phyloP scores from a whole-genome alignment of 2,113 vertebrate genomes.

The Microtus richardsoni region DNA sequence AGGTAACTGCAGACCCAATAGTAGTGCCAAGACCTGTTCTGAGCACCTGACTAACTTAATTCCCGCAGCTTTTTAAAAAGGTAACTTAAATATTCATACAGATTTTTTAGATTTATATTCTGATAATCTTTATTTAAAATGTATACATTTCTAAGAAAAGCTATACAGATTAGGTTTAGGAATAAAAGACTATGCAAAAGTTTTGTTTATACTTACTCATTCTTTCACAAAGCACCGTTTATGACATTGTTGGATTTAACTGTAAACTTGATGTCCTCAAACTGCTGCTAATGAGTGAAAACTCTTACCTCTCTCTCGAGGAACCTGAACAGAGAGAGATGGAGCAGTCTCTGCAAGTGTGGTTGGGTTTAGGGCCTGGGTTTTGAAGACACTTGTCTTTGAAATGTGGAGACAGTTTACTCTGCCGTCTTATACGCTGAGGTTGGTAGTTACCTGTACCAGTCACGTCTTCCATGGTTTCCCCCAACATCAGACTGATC shows the following conservation, averaged over 20 bases:
- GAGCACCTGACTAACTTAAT: slow-evolving; percentile 17
- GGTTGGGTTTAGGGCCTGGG: not conserved
- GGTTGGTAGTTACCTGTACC: not conserved
- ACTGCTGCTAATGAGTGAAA: not conserved
- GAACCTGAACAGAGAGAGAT: not conserved
- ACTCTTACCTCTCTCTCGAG: not conserved
- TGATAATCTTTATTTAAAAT: slow-evolving; percentile 14
- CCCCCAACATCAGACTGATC: not conserved
- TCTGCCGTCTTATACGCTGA: not conserved
- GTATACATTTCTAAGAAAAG: not conserved
- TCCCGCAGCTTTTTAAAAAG: not conserved
- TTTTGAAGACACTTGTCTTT: not conserved
- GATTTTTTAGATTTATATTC: slow-evolving; percentile 5
- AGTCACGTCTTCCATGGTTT: not conserved
- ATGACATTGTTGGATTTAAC: not conserved
- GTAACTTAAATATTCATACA: not conserved
- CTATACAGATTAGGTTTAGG: not conserved
- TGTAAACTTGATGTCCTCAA: not conserved
- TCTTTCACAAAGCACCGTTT: not conserved
- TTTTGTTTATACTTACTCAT: not conserved
- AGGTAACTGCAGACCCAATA: not conserved
- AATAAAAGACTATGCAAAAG: not conserved
- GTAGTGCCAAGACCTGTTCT: not conserved
- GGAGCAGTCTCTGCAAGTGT: not conserved
- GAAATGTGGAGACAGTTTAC: not conserved